Percentiles rank a stretch among this genome's conserved stretches.
phyloP scores from a whole-genome alignment of 1,140 invertebrate species.

The Bombus difficillimus region DNA sequence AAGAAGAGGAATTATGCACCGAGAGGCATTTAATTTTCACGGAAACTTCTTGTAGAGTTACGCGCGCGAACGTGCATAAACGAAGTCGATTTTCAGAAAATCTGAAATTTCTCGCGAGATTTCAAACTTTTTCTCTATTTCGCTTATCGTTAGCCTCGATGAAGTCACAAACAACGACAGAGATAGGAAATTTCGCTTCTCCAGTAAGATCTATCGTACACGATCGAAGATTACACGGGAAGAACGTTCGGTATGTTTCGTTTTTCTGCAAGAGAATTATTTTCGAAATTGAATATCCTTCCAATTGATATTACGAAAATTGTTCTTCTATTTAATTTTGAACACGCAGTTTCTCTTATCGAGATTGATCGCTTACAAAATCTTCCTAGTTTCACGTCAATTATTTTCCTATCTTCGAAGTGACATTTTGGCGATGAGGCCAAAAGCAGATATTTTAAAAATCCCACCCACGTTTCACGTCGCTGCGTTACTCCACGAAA shows the following conservation, averaged over 20 bases:
- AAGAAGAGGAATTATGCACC: conserved; percentile 38
- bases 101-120: conserved; percentile 23
- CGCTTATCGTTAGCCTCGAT: neutral
- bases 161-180: neutral
- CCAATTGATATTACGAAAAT: too few species aligned
- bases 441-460: too few species aligned
- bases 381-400: too few species aligned
- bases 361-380: too few species aligned
- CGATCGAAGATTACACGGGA: neutral
- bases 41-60: conserved; percentile 24
- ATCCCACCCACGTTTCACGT: too few species aligned
- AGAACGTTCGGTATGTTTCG: neutral
- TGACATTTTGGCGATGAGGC: too few species aligned
- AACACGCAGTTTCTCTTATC: too few species aligned
- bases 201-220: neutral
- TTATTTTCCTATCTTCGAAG: too few species aligned
- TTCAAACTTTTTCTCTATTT: conserved; percentile 12
- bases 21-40: conserved; percentile 37
- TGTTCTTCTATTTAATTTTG: too few species aligned
- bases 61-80: conserved; percentile 28
- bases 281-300: too few species aligned
- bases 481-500: too few species aligned
- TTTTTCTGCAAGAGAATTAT: too few species aligned
- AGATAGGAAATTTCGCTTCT: neutral
- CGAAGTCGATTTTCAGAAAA: conserved; percentile 29